phyloP scores from a whole-genome alignment of 92 coral and sea anemone species.

The Phenganax marumi region DNA sequence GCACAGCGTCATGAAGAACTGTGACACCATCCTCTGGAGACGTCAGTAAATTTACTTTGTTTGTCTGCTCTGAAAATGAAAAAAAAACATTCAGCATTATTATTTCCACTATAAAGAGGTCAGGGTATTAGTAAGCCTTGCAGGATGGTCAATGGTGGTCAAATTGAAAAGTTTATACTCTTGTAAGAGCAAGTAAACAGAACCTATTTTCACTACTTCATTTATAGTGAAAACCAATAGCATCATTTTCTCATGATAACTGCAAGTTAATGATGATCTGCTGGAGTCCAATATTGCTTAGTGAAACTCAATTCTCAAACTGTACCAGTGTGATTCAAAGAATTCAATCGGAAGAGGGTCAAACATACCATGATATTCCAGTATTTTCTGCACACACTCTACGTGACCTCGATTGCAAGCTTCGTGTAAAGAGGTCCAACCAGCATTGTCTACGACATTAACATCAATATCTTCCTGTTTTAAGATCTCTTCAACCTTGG shows the following conservation, averaged over 20 bases:
- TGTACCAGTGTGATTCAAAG: background rate
- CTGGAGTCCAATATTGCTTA: background rate
- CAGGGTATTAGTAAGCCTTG: constrained; percentile 1
- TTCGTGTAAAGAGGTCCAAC: constrained; percentile 97
- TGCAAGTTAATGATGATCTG: too few relatives aligned
- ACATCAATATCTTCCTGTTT: constrained; percentile 68
- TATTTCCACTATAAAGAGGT: background rate
- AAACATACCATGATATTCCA: constrained; percentile 50
- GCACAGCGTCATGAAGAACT: constrained; percentile 86
- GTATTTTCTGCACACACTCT: constrained; percentile 72
- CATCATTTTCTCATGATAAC: too few relatives aligned
- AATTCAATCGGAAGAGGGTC: constrained; percentile 41
- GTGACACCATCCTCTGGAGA: constrained; percentile 85
- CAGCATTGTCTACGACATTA: constrained; percentile 75
- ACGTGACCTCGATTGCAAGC: constrained; percentile 87
- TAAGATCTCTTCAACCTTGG: constrained; percentile 68
- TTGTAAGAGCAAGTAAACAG: too few relatives aligned
- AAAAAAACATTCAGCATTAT: background rate
- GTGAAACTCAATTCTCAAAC: background rate
- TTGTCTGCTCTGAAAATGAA: constrained; percentile 29
- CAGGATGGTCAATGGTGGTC: background rate
- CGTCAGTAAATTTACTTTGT: constrained; percentile 65
- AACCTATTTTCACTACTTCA: too few relatives aligned
- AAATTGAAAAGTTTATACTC: too few relatives aligned
- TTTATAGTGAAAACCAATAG: too few relatives aligned